Conservation (phyloP, 2,888 invertebrate genomes). For the Biston stratarius region DNA sequence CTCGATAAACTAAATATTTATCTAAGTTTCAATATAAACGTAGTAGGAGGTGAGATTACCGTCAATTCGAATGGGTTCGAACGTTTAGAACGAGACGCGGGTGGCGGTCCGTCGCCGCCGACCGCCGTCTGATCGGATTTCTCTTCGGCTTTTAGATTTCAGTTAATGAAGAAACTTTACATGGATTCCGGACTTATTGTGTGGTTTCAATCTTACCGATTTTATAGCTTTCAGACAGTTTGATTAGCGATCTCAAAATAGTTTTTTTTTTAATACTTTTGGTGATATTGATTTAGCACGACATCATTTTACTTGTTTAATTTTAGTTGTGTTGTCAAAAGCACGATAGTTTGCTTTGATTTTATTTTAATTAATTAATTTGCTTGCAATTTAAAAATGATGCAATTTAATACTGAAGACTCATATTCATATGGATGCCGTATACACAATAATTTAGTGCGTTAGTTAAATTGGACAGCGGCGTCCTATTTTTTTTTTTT, state of each 20-base stretch:
- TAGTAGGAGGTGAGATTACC: slow-evolving; percentile 83
- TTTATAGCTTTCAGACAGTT: not conserved
- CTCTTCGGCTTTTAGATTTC: slow-evolving; percentile 57
- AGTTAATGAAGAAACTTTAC: slow-evolving; percentile 51
- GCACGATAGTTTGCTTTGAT: too few relatives aligned
- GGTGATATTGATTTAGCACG: too few relatives aligned
- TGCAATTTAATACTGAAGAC: too few relatives aligned
- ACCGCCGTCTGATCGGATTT: slow-evolving; percentile 62
- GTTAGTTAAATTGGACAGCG: too few relatives aligned
- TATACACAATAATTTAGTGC: too few relatives aligned
- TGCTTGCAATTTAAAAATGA: too few relatives aligned
- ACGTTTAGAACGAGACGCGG: slow-evolving; percentile 54
- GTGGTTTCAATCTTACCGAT: slow-evolving; percentile 4
- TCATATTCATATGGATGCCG: too few relatives aligned
- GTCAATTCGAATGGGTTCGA: slow-evolving; percentile 83
- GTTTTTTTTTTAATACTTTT: not conserved
- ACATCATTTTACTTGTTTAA: too few relatives aligned
- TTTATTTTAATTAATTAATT: too few relatives aligned
- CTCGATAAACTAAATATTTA: slow-evolving; percentile 85
- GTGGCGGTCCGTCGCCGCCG: slow-evolving; percentile 31
- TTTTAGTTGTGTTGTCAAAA: too few relatives aligned
- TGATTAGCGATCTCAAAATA: not conserved
- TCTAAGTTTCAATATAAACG: slow-evolving; percentile 85
- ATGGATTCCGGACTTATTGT: slow-evolving; percentile 15
- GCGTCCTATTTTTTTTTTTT: too few relatives aligned